phyloP scores from a whole-genome alignment of 2,888 invertebrate species.

The Epirrita christyi region DNA sequence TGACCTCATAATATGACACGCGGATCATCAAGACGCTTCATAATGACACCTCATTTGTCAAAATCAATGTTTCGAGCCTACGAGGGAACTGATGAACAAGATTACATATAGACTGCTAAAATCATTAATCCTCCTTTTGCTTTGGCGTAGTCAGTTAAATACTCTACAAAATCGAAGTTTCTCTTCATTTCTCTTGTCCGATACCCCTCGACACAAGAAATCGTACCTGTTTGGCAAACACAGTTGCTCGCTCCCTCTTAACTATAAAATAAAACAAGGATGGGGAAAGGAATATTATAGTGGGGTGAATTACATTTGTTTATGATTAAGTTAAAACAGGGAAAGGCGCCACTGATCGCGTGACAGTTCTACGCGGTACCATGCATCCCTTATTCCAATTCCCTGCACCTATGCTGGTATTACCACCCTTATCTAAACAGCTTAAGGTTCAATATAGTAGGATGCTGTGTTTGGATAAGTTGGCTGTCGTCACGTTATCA shows the following conservation, averaged over 20 bases:
- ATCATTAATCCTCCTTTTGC: too few species aligned
- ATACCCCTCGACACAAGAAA: not conserved
- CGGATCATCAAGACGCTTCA: too few species aligned
- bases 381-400: conserved; percentile 49
- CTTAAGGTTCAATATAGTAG: conserved; percentile 45
- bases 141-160: too few species aligned
- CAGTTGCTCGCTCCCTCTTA: conserved; percentile 40
- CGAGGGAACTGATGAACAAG: too few species aligned
- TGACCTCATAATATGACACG: too few species aligned
- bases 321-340: conserved; percentile 67
- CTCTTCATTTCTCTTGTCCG: not conserved
- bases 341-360: conserved; percentile 70
- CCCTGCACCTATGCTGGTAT: conserved; percentile 20
- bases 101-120: too few species aligned
- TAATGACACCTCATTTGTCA: too few species aligned
- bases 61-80: too few species aligned
- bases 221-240: conserved; percentile 37
- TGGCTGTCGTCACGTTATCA: conserved; percentile 54
- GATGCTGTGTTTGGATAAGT: conserved; percentile 15
- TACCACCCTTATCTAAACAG: conserved; percentile 33
- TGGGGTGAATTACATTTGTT: conserved; percentile 66
- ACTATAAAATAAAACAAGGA: conserved; percentile 47
- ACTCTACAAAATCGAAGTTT: not conserved
- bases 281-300: conserved; percentile 46
- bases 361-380: conserved; percentile 56